Conservation (phyloP, 2,113 vertebrate genomes). For the Dipodomys stephensi region DNA sequence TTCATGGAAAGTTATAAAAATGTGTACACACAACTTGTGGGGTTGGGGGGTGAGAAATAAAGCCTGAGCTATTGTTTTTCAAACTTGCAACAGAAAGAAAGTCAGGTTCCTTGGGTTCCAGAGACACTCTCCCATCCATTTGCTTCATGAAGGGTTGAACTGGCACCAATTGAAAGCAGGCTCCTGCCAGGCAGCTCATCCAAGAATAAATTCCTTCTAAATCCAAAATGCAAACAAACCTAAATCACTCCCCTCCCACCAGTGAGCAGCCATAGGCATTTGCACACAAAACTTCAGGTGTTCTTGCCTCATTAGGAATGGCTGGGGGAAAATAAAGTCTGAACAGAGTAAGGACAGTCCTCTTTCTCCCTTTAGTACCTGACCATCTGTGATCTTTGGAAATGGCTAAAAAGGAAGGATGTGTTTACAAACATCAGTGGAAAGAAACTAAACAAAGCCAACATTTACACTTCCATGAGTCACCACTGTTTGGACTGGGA, state of each 20-base stretch:
- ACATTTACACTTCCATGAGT: conserved; percentile 21
- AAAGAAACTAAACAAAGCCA: conserved; percentile 43
- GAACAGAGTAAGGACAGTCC: background rate
- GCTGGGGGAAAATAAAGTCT: background rate
- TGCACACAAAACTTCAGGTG: background rate
- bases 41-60: background rate
- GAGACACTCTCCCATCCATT: background rate
- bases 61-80: background rate
- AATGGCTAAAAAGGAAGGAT: background rate
- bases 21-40: background rate
- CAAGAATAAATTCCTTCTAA: background rate
- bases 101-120: background rate
- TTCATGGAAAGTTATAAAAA: conserved; percentile 31
- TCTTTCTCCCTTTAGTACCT: background rate
- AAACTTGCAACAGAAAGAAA: background rate
- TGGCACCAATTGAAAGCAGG: background rate
- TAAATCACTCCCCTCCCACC: background rate
- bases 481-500: background rate
- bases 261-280: background rate
- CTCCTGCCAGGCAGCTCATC: too few species aligned
- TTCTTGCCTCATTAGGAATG: background rate
- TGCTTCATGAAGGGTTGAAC: background rate
- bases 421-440: background rate
- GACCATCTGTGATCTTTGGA: conserved; percentile 30
- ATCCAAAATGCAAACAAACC: background rate